phyloP scores from a whole-genome alignment of 1,140 invertebrate genomes.

The Mactra quadrangularis region DNA sequence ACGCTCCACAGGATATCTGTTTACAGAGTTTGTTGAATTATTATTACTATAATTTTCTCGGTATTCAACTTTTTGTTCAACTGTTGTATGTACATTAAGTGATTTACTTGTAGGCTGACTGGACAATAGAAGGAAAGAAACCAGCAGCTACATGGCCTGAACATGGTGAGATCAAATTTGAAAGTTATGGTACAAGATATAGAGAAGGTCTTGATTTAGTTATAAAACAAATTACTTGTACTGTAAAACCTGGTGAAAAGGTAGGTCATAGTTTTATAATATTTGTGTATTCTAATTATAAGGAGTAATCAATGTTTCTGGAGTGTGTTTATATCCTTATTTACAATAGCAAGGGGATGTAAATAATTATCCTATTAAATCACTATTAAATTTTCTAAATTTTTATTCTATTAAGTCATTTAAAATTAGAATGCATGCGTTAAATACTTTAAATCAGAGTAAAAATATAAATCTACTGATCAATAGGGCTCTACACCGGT shows the following conservation, averaged over 20 bases:
- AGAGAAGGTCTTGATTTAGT: slow-evolving; percentile 79
- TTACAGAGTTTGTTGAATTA: too few species aligned
- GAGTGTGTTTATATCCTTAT: not conserved
- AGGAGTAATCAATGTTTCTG: too few species aligned
- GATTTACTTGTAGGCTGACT: too few species aligned
- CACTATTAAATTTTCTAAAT: not conserved
- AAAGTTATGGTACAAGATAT: slow-evolving; percentile 76
- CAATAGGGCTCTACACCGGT: too few species aligned
- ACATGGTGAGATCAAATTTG: slow-evolving; percentile 71
- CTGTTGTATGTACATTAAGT: too few species aligned
- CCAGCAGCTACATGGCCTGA: slow-evolving; percentile 72
- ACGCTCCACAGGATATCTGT: too few species aligned
- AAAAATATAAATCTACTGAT: too few species aligned
- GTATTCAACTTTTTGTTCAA: too few species aligned
- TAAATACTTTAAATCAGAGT: too few species aligned
- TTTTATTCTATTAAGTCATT: not conserved
- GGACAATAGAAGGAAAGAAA: slow-evolving; percentile 68
- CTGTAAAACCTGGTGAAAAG: slow-evolving; percentile 84
- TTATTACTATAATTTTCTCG: too few species aligned
- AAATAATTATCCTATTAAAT: not conserved
- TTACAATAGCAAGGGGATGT: not conserved
- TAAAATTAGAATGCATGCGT: too few species aligned
- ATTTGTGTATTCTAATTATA: not conserved
- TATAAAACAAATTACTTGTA: slow-evolving; percentile 75
- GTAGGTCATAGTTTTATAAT: slow-evolving; percentile 66